Evolutionary conservation across 2,888 invertebrate genomes (phyloP), one percentile per base, ranked within the genome.

Genomic region (Sarcophaga rosellei): DNA sequence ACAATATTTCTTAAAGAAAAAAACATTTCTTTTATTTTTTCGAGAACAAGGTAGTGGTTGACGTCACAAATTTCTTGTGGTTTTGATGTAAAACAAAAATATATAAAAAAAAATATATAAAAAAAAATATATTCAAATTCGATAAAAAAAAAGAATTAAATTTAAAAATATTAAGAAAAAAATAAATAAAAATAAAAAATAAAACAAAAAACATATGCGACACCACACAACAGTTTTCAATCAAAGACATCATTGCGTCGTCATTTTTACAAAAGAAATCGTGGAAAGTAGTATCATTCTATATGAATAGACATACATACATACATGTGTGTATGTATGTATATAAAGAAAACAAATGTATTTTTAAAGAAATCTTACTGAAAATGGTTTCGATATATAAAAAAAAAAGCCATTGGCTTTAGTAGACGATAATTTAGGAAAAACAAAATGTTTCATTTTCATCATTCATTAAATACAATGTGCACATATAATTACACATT

Each of bases 21-120:
- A 72, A 15, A 53, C 17, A 87, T 83, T 88, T 90, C 87, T 89
- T 88, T 88, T 70, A 63, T 57, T 69, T 47, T 74, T 86, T 76
- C n/a, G 78, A 88, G 82, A 85, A 70, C 87, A 84, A 72, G 86
- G 86, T 70, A 75, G 70, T 65, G 65, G 12, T 70, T 88, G 82
- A 85, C 86, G 80, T 86, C 86, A 86, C 21, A 63, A 17, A 23
- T 35, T 44, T 74, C 23, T 81, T 78, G 81, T 84, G 81, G 62
- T 66, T 70, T 68, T 74, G 59, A 45, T 69, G 17, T 62, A 57
- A 75, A 63, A 84, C 6, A 70, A n/a, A n/a, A 63, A n/a, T 53
- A 73, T 57, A 25, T 44, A 75, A 63, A 84, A 11, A 77, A 45
- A 72, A 65, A 17, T 15, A 63, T 57, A 53, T 68, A 65, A 63